Evolutionary conservation across 2,888 invertebrate genomes (phyloP).

Genomic region (Aphidoletes aphidimyza): DNA sequence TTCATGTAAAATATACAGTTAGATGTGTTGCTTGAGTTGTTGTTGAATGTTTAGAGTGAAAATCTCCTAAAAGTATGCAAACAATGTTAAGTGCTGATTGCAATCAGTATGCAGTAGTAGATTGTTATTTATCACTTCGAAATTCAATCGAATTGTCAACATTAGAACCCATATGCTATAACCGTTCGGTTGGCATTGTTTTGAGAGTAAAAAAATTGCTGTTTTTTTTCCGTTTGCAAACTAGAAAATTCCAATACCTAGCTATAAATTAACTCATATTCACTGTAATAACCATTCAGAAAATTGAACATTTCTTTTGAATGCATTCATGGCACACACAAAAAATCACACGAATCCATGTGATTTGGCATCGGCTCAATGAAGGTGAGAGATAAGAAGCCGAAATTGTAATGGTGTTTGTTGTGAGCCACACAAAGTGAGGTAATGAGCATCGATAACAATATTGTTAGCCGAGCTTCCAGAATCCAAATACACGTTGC

Average conservation of each 20-base stretch:
- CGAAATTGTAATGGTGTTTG: conserved; percentile 2
- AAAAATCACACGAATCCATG: background rate
- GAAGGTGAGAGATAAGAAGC: conserved; percentile 38
- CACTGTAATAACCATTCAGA: no score
- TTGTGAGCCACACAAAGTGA: no score
- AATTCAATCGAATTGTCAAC: background rate
- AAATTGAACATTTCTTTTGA: no score
- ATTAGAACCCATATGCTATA: background rate
- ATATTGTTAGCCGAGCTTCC: background rate
- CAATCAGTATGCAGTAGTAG: background rate
- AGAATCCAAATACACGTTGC: background rate
- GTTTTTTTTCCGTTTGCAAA: background rate
- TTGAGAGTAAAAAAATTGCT: background rate
- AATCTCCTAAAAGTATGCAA: conserved; percentile 24
- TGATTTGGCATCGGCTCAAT: background rate
- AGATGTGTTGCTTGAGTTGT: no score
- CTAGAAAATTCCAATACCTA: background rate
- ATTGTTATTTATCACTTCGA: background rate
- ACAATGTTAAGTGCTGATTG: background rate
- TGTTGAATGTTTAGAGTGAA: no score
- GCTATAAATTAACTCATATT: no score
- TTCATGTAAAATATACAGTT: no score
- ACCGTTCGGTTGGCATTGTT: background rate
- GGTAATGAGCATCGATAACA: conserved; percentile 6
- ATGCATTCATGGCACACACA: no score